phyloP scores from a whole-genome alignment of 2,888 invertebrate genomes.

The Latheticus oryzae region DNA sequence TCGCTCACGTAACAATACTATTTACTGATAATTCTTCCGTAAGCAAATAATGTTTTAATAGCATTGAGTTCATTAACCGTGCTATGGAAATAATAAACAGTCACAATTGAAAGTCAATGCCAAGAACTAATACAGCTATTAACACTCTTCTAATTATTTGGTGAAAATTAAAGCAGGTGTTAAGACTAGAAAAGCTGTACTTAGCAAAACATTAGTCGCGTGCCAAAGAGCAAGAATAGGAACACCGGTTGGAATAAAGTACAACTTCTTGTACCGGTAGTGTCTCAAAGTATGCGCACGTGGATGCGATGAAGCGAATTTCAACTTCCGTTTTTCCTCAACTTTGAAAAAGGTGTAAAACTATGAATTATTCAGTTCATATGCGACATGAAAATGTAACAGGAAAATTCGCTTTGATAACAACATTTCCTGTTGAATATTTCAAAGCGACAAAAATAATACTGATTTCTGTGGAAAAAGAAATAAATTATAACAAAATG shows the following conservation, averaged over 20 bases:
- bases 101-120: constrained; percentile 36
- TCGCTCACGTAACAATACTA: too few relatives aligned
- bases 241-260: constrained; percentile 50
- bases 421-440: constrained; percentile 51
- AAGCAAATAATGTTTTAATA: too few relatives aligned
- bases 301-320: constrained; percentile 47
- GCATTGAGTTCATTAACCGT: constrained; percentile 35
- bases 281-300: constrained; percentile 38
- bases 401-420: constrained; percentile 55
- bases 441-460: constrained; percentile 38
- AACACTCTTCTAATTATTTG: not conserved
- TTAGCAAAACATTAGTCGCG: constrained; percentile 39
- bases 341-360: constrained; percentile 4
- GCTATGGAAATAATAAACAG: constrained; percentile 8
- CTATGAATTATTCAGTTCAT: constrained; percentile 47
- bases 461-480: constrained; percentile 24
- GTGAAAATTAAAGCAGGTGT: not conserved
- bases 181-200: not conserved
- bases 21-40: too few relatives aligned
- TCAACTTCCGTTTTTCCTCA: constrained; percentile 33
- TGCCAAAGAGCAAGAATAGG: constrained; percentile 44
- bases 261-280: constrained; percentile 50
- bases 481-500: not conserved
- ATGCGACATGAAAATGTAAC: constrained; percentile 48
- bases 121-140: constrained; percentile 22